Conservation (phyloP, 2,888 invertebrate genomes). For the Troilus luridus region DNA sequence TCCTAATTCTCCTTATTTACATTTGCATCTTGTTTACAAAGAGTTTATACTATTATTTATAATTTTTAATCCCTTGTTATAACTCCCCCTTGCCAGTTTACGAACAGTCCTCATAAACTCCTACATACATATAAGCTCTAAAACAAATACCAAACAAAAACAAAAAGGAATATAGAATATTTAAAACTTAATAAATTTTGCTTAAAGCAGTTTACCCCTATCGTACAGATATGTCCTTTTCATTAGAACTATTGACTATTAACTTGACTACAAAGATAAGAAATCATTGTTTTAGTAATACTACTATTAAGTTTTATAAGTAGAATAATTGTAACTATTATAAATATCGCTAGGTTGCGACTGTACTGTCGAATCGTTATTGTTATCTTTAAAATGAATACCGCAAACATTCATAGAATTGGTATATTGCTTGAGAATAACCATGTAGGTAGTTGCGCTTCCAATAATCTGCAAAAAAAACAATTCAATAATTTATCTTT, state of each 20-base stretch:
- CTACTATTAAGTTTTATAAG: neutral
- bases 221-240: neutral
- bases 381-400: neutral
- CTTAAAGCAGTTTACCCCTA: too few relatives aligned
- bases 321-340: neutral
- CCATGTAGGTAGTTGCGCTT: neutral
- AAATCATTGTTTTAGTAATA: neutral
- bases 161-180: too few relatives aligned
- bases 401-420: neutral
- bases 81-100: too few relatives aligned
- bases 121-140: too few relatives aligned
- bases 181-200: too few relatives aligned
- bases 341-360: neutral
- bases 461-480: neutral
- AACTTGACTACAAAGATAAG: neutral
- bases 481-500: too few relatives aligned
- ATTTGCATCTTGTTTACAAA: too few relatives aligned
- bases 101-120: too few relatives aligned
- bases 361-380: neutral
- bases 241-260: neutral
- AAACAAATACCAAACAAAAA: too few relatives aligned
- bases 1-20: too few relatives aligned
- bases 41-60: too few relatives aligned
- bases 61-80: too few relatives aligned
- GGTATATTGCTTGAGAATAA: neutral